Percentiles rank a stretch among this genome's conserved stretches.
phyloP scores from a whole-genome alignment of 2,113 vertebrate genomes.

The Rhabdornis inornatus region DNA sequence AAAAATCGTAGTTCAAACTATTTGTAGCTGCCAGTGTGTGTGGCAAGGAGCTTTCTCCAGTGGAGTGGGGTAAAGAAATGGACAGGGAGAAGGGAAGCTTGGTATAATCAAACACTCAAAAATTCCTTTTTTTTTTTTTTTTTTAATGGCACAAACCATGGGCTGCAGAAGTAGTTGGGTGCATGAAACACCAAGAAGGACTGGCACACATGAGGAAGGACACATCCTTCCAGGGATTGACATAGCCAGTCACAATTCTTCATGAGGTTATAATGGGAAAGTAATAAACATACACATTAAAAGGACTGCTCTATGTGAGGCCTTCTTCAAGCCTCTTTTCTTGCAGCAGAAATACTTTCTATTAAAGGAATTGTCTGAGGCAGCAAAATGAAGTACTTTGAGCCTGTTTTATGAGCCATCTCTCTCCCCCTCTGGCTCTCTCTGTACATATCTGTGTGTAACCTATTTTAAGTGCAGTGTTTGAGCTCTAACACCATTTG shows the following conservation, averaged over 20 bases:
- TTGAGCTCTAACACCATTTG: background rate
- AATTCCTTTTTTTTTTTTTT: too few relatives aligned
- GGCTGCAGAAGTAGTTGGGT: background rate
- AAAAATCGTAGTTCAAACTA: background rate
- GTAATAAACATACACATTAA: background rate
- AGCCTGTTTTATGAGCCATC: background rate
- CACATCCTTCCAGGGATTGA: background rate
- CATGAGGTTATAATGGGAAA: background rate
- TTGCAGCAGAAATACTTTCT: background rate
- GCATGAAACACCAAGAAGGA: background rate
- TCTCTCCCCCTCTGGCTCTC: background rate
- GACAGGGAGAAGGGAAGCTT: background rate
- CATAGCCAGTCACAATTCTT: background rate
- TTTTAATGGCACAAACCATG: background rate
- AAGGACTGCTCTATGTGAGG: background rate
- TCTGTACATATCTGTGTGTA: background rate
- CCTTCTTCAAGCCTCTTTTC: background rate
- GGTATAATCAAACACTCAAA: background rate
- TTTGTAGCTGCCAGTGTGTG: background rate
- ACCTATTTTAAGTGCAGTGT: background rate
- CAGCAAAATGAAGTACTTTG: background rate
- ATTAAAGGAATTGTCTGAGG: background rate
- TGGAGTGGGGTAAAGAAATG: background rate
- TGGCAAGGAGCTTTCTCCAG: background rate
- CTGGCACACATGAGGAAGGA: background rate